Evolutionary conservation across 2,888 invertebrate genomes (phyloP), one percentile per base, ranked within the genome.

Genomic region (Spilarctia lutea): DNA sequence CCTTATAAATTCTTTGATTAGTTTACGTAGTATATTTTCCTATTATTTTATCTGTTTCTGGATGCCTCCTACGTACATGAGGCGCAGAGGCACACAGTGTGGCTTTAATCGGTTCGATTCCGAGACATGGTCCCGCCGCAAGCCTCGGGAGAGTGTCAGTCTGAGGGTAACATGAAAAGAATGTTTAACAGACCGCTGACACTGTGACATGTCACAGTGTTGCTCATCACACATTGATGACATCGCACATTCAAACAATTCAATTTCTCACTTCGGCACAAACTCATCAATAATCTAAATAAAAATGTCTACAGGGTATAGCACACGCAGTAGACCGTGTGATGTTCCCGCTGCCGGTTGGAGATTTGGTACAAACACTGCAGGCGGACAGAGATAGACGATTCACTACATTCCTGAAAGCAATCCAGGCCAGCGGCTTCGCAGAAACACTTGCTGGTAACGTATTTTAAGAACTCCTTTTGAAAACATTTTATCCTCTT

Each of bases 321-420:
- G 98, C 98, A 0, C 98, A 98, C 88, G 97, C 98, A 0, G 96
- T 98, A 0, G 98, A 98, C 91, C 95, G 98, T 39, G 98, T 98
- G 7, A 98, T 98, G 98, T 98, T 98, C 96, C 98, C 98, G 1
- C 95, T 98, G 78, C 98, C 98, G 0, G 98, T 98, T 1, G 98
- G 98, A 2, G 98, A 98, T 92, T 93, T 98, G 72, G 96, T 98
- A 63, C 98, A 98, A 91, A 98, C 98, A 0, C 93, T 98, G 72
- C 98, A 98, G 88, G 98, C 98, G 0, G 98, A 98, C 92, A 95
- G 98, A 67, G 98, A 98, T 89, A 95, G 97, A 81, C 95, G 98
- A 82, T 98, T 98, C 93, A 97, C 97, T 33, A 97, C 96, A 72
- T 98, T 98, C 95, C 93, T 98, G 63, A 97, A 97, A 89, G 97